These are phyloP conservation scores for Thalassarche chlororhynchos DNA, from an alignment of 2,113 vertebrate species.

Conservation along the genomic window DNA sequence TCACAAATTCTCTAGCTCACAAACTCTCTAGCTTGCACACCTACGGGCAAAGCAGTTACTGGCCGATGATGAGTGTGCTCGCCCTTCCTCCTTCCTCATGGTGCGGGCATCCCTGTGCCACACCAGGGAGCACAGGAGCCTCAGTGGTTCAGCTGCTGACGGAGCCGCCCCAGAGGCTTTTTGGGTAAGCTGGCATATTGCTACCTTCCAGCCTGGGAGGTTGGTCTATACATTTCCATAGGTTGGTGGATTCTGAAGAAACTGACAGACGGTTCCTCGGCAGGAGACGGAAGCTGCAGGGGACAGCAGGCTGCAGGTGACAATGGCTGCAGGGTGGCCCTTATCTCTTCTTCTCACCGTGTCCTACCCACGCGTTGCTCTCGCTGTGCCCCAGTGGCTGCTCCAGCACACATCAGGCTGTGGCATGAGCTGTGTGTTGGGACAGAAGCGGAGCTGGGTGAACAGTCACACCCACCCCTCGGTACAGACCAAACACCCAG, in stretches of 20 bases:
- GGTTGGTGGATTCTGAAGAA: neutral
- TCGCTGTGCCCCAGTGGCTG: rapidly evolving
- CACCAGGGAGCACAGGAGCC: rapidly evolving
- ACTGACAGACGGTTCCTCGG: neutral
- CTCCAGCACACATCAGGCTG: neutral
- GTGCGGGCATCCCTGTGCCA: neutral
- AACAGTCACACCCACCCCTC: neutral
- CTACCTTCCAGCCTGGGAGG: neutral
- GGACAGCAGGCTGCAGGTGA: neutral
- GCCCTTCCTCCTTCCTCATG: rapidly evolving
- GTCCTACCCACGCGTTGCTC: rapidly evolving
- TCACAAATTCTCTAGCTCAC: neutral
- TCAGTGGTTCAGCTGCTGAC: rapidly evolving
- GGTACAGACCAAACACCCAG: neutral
- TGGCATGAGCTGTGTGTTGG: neutral
- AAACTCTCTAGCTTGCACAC: neutral
- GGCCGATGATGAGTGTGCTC: rapidly evolving
- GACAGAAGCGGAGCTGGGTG: neutral
- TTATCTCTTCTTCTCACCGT: neutral
- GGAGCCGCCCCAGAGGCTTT: neutral
- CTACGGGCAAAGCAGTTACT: neutral
- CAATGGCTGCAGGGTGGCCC: neutral
- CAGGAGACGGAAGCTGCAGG: neutral
- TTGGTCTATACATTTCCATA: neutral
- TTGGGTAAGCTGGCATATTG: neutral